phyloP scores from a whole-genome alignment of 2,113 vertebrate genomes.

The Callocephalon fimbriatum region DNA sequence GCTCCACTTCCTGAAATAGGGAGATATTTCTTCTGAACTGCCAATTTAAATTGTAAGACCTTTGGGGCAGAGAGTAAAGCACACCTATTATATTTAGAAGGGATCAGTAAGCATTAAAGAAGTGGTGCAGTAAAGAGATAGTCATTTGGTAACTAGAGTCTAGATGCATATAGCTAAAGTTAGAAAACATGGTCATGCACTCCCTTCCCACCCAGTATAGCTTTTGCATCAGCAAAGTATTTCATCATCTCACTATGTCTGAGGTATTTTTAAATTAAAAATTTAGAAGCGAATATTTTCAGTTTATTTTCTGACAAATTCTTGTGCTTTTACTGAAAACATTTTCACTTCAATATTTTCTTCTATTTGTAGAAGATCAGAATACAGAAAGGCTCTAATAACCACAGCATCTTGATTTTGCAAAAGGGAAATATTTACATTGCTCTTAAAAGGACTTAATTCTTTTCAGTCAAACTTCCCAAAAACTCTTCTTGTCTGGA shows the following conservation, averaged over 20 bases:
- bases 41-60: conserved; percentile 60
- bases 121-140: neutral
- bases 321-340: neutral
- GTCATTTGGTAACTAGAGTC: neutral
- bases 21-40: conserved; percentile 80
- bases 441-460: neutral
- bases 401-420: neutral
- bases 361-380: neutral
- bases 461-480: neutral
- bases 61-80: conserved; percentile 53
- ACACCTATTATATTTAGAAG: conserved; percentile 38
- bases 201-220: neutral
- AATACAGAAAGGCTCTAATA: neutral
- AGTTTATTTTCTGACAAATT: neutral
- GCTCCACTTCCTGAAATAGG: conserved; percentile 54
- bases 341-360: neutral
- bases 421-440: neutral
- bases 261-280: neutral
- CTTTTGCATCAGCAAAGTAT: neutral
- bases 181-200: neutral
- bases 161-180: neutral
- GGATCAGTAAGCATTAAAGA: conserved; percentile 21
- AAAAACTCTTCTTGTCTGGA: neutral
- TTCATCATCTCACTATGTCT: neutral
- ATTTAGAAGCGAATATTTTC: neutral